These are phyloP conservation scores for Embiotoca jacksoni DNA, from an alignment of 2,113 vertebrate species.

Conservation along the genomic window DNA sequence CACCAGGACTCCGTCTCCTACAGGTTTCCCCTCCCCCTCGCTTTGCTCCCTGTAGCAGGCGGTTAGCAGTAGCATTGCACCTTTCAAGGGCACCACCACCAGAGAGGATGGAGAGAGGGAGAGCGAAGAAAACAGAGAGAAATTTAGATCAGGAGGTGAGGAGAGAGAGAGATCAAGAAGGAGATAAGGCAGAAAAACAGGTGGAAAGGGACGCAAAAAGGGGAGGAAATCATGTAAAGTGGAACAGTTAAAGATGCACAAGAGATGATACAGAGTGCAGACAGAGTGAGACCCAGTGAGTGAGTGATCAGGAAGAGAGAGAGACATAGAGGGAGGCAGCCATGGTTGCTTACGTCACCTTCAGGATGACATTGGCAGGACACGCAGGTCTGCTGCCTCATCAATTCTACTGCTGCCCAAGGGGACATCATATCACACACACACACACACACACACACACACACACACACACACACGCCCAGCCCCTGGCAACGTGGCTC, in stretches of 20 bases:
- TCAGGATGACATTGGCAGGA: constrained; percentile 84
- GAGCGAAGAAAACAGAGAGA: constrained; percentile 21
- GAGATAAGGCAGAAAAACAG: constrained; percentile 24
- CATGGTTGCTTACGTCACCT: constrained; percentile 79
- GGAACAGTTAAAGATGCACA: constrained; percentile 31
- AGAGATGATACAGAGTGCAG: constrained; percentile 33
- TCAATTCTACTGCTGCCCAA: constrained; percentile 80
- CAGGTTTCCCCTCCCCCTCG: constrained; percentile 66
- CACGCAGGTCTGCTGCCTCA: constrained; percentile 84
- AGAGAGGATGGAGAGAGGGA: constrained; percentile 46
- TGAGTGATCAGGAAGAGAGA: constrained; percentile 55
- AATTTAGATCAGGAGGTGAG: constrained; percentile 26
- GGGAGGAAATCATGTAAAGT: constrained; percentile 37
- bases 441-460: constrained; percentile 11
- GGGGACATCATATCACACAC: constrained; percentile 73
- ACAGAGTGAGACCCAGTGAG: constrained; percentile 47
- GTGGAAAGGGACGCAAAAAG: constrained; percentile 5
- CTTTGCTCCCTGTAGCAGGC: constrained; percentile 63
- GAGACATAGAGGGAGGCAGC: constrained; percentile 38
- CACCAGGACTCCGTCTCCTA: constrained; percentile 58
- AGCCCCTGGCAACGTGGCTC: constrained; percentile 66
- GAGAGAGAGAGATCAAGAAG: constrained; percentile 16
- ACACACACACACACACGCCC: constrained; percentile 9
- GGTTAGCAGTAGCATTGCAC: constrained; percentile 69
- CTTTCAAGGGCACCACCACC: constrained; percentile 79